Base-by-base conservation (phyloP, 2,888 invertebrate species). In the Pseudanteris insignis region DNA sequence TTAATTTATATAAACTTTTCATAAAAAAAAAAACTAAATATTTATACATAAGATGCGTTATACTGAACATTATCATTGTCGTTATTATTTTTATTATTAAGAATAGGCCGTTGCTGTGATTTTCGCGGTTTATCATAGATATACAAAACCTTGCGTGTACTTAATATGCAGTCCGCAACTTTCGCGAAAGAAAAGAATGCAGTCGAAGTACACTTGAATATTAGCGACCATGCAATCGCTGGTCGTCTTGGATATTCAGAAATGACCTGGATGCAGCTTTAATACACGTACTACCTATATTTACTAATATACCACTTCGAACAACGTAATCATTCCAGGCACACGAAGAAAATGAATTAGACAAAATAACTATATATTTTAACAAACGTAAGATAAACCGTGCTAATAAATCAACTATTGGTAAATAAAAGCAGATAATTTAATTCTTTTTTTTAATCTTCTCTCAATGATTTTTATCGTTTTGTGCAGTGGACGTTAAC, bases 141-240 rank as follows among this genome's bases (percentile, higher is more conserved):
- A 32, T 44, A n/a, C n/a, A 44, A 38, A 25, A 14, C 25, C 40
- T 59, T 34, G 59, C 59, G 51, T 59, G 59, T 51, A 47, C 36
- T 51, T 59, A 51, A 59, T 59, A 59, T 59, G 53, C 53, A 41
- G 41, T 36, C 36, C 32, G 53, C 41, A 47, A 36, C 47, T 59
- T 59, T 53, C 38, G 29, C 40, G 44, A 47, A 53, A 53, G 46
- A 47, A 59, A 59, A 38, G 36, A 59, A 53, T 51, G 51, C 47
- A 30, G 53, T 34, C 26, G 46, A 41, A 48, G 38, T 59, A 40
- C 38, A 51, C 50, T 59, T 33, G 59, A 59, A 59, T 53, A 53
- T 59, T 47, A 59, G 41, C 30, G 15, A 25, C 47, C 41, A 46
- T 47, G 53, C 59, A 40, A 59, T 59, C 59, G 53, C 25, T 11